Evolutionary conservation across 2,888 invertebrate species (phyloP), one percentile per base, ranked within the genome.

Genomic region (Dasysyrphus tricinctus): DNA sequence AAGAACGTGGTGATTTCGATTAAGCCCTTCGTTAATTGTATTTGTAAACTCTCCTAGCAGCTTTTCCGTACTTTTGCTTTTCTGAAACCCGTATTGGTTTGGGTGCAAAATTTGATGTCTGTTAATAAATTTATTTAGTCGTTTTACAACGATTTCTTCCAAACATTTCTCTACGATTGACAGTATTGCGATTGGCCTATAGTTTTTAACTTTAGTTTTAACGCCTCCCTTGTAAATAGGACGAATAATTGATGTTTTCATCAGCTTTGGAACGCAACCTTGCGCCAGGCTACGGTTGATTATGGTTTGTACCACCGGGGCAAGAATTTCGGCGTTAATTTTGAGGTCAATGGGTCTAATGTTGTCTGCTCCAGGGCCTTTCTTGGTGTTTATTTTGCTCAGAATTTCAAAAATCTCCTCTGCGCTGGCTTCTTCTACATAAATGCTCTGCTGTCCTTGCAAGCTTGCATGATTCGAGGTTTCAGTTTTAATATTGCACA

Each of bases 281-380:
- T 44, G 51, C 12, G 9, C 12, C 24, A 51, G 24, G 24, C 51
- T 51, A 29, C 19, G 29, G 12, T 51, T 51, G 12, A 24, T 29
- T 51, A 51, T 19, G 0, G 51, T 29, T 56, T 56, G 56, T 32
- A 56, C 8, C 32, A 56, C 56, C 2, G 56, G n/a, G 56, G 56
- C 3, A 29, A 56, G 32, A 29, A n/a, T 29, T 56, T 56, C 32
- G 2, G 47, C 47, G 19, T 63, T 63, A 14, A 37, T 14, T 65
- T 73, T 72, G 3, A 65, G 59, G 56, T 79, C 79, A 54, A 72
- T 44, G n/a, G 67, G 67, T 67, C 57, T 57, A n/a, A 76, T 57
- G 5, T 65, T 65, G 14, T 75, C 75, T 42, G 70, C 56, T 37
- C 78, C 72, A 65, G 63, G 78, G 37, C 56, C 44, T 63, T 78